A percentile compares a stretch with the other conserved stretches of the same genome.
Evolutionary conservation across 2,888 invertebrate species (phyloP).

Genomic region (Labia minor): DNA sequence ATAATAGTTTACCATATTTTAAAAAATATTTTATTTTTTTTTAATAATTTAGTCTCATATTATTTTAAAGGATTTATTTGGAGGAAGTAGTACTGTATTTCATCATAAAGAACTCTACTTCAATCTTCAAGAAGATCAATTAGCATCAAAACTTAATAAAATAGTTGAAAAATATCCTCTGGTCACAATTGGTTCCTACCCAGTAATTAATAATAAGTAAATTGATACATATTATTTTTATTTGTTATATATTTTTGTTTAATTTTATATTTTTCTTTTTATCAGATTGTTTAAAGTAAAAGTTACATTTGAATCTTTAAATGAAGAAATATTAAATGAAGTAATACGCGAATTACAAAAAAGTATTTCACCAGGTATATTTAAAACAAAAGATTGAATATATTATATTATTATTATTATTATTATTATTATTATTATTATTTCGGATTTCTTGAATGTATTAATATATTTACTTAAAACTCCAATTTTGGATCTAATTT

Average conservation of each 20-base stretch:
- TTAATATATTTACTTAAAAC: too few species aligned
- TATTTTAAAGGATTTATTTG: slow-evolving; percentile 24
- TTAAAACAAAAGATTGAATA: too few species aligned
- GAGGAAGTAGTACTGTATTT: slow-evolving; percentile 32
- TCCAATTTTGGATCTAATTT: too few species aligned
- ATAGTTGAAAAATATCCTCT: slow-evolving; percentile 39
- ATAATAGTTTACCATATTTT: too few species aligned
- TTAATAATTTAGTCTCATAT: too few species aligned
- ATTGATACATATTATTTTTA: slow-evolving; percentile 15
- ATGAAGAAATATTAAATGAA: slow-evolving; percentile 32
- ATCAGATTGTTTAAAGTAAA: slow-evolving; percentile 41
- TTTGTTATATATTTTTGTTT: slow-evolving; percentile 15
- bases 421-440: slow-evolving; percentile 26
- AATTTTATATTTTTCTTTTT: slow-evolving; percentile 27
- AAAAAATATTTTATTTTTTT: too few species aligned
- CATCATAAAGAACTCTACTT: slow-evolving; percentile 38
- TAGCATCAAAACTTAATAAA: slow-evolving; percentile 36
- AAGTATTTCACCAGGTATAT: slow-evolving; percentile 30
- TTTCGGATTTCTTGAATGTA: too few species aligned
- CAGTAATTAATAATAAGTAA: slow-evolving; percentile 38
- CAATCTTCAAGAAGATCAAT: slow-evolving; percentile 39
- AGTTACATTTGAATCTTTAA: slow-evolving; percentile 41
- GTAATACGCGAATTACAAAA: slow-evolving; percentile 37
- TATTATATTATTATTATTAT: slow-evolving; percentile 29
- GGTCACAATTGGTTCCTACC: slow-evolving; percentile 45